These are phyloP conservation scores for Platorchestia sp. DNA, from an alignment of 1,140 invertebrate species.

Conservation along the genomic window DNA sequence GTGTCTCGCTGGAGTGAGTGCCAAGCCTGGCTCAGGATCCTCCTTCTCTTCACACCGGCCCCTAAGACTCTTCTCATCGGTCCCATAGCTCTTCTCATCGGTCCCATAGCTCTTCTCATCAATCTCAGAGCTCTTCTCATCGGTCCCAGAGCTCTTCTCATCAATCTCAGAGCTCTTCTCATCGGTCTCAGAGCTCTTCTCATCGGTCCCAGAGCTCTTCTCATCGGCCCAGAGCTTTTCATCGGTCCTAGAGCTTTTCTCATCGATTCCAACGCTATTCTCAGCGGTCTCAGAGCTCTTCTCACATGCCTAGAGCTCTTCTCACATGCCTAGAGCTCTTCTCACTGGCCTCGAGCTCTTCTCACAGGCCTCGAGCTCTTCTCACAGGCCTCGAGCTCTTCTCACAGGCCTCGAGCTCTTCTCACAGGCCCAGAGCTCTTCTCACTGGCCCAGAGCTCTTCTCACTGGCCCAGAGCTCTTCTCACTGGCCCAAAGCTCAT, in stretches of 20 bases:
- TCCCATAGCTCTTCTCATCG: neutral
- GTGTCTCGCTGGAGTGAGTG: slow-evolving; percentile 28
- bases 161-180: neutral
- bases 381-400: no score
- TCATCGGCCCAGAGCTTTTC: neutral
- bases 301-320: no score
- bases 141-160: neutral
- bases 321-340: no score
- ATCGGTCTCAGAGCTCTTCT: neutral
- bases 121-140: neutral
- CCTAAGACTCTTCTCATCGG: neutral
- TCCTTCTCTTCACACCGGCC: neutral
- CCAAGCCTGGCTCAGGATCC: neutral
- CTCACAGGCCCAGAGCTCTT: no score
- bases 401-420: no score
- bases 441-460: no score
- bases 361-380: no score
- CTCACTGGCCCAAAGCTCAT: no score
- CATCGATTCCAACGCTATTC: neutral
- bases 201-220: neutral
- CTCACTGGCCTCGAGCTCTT: no score
- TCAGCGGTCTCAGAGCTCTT: no score
- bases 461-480: no score
- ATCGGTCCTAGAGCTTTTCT: neutral
- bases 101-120: neutral